phyloP scores from a whole-genome alignment of 2,113 vertebrate genomes.

The Caretta caretta region DNA sequence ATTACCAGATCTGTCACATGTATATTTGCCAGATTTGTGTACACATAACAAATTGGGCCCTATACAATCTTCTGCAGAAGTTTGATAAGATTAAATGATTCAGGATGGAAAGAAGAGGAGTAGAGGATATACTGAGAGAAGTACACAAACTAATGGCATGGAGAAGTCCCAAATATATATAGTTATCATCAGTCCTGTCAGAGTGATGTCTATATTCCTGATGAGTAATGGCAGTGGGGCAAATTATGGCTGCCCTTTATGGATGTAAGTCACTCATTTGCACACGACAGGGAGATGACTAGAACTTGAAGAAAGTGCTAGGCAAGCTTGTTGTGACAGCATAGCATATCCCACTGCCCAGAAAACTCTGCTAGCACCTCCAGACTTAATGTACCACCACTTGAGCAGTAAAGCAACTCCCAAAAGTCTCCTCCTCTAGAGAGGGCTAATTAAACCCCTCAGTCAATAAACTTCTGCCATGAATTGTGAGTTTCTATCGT shows the following conservation, averaged over 20 bases:
- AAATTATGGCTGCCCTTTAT: background rate
- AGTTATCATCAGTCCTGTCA: background rate
- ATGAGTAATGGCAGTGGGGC: background rate
- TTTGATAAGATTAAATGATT: background rate
- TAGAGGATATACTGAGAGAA: background rate
- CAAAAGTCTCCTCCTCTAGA: background rate
- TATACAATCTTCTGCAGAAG: background rate
- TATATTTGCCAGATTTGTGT: accelerated
- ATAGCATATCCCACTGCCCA: background rate
- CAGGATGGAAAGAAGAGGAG: background rate
- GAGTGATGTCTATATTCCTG: background rate
- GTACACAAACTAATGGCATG: background rate
- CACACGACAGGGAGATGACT: background rate
- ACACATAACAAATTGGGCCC: background rate
- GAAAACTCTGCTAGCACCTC: background rate
- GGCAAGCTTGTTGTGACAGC: background rate
- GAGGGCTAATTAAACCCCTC: accelerated
- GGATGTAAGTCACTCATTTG: background rate
- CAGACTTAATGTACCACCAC: accelerated
- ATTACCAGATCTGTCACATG: too few relatives aligned
- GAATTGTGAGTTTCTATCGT: background rate
- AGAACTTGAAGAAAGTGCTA: background rate
- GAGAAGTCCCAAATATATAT: background rate
- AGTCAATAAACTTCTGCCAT: background rate
- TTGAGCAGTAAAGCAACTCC: background rate